Evolutionary conservation across 2,113 vertebrate species (phyloP), one percentile per base, ranked within the genome.

Genomic region (Gymnocephalus cernua): DNA sequence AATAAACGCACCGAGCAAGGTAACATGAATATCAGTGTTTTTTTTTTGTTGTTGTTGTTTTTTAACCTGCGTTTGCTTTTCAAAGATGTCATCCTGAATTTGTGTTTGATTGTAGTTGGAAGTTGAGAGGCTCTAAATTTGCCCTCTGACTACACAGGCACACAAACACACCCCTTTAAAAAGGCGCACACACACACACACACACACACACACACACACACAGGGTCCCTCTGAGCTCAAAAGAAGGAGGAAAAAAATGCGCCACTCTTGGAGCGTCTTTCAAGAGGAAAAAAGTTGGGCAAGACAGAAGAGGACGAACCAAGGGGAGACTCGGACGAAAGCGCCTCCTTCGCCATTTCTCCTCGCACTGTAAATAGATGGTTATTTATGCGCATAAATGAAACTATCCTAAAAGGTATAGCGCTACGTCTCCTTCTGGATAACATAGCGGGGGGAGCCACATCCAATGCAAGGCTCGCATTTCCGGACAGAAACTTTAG

Each of bases 221-320:
- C 91, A 58, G 79, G 89, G 90, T 91, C 90, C 88, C 90, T 89
- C 85, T 82, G 84, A 92, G 91, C 92, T 94, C 86, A 88, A 87
- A 92, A 90, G 90, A 80, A 68, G 82, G 86, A 88, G 86, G 87
- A 89, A 92, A 90, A 93, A 92, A 93, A 92, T 92, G 93, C 92
- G 84, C 92, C 94, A 91, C 90, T 94, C 88, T 89, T 77, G 88
- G 86, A 90, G 89, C 91, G 92, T 90, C 92, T 95, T 92, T 94
- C 86, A 77, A 83, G 83, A 83, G 78, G 82, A 86, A 77, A 92
- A 94, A 94, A 94, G 92, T 94, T 92, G 87, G 86, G 79, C 86
- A 85, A 86, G 88, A 84, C 86, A 89, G 76, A 87, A 88, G 90
- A 91, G 89, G 88, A 91, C 85, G 87, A 91, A 81, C 86, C 82